Evolutionary conservation across 1,140 invertebrate genomes (phyloP).

Genomic region (Lasaia peninsularis): DNA sequence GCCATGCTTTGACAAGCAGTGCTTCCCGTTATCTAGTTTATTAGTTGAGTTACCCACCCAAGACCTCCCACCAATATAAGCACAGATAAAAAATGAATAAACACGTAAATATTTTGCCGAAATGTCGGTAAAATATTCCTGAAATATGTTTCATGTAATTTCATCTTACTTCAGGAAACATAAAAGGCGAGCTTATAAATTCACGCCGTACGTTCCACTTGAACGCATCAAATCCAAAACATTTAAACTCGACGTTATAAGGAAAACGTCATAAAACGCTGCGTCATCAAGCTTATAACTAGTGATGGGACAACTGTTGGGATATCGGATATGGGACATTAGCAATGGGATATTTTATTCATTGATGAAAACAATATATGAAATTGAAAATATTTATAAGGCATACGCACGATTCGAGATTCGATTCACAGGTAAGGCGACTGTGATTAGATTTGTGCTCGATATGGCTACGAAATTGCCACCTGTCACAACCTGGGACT

Average conservation of each 20-base stretch:
- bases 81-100: neutral
- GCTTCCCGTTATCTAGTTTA: too few relatives aligned
- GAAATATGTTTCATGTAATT: neutral
- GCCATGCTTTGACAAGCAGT: too few relatives aligned
- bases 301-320: neutral
- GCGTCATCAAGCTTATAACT: constrained; percentile 8
- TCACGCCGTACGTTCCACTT: constrained; percentile 6
- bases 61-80: neutral
- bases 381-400: too few relatives aligned
- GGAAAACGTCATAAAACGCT: constrained; percentile 7
- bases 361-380: too few relatives aligned
- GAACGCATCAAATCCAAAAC: constrained; percentile 9
- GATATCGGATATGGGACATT: neutral
- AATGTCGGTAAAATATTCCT: neutral
- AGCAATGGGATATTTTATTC: too few relatives aligned
- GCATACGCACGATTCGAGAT: too few relatives aligned
- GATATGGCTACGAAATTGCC: too few relatives aligned
- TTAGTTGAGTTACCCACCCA: too few relatives aligned
- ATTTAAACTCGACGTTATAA: constrained; percentile 4
- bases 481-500: too few relatives aligned
- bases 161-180: neutral
- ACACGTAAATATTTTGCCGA: neutral
- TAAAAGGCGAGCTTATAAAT: constrained; percentile 8
- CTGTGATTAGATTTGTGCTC: too few relatives aligned
- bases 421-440: too few relatives aligned